phyloP scores from a whole-genome alignment of 2,888 invertebrate genomes.

The Hemistola chrysoprasaria region DNA sequence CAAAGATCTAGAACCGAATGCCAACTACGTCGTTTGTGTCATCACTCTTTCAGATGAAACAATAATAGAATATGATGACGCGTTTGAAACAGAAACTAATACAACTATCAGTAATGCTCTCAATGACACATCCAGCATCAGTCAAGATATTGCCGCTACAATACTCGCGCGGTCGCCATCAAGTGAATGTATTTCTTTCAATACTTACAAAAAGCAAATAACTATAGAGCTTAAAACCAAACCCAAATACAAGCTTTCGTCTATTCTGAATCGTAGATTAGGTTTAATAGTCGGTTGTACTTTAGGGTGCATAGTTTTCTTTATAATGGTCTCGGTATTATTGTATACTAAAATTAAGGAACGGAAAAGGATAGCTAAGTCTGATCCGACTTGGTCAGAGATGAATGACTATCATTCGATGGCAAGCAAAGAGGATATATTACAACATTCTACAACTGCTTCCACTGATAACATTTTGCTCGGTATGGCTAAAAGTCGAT shows the following conservation, averaged over 20 bases:
- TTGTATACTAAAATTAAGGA: slow-evolving; percentile 75
- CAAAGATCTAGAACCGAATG: slow-evolving; percentile 55
- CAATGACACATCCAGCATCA: slow-evolving; percentile 56
- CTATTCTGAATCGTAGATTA: slow-evolving; percentile 66
- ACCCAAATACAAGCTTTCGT: slow-evolving; percentile 58
- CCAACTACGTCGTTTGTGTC: slow-evolving; percentile 67
- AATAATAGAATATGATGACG: slow-evolving; percentile 49
- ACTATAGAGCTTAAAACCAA: slow-evolving; percentile 49
- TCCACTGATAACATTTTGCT: slow-evolving; percentile 77
- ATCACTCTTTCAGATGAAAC: slow-evolving; percentile 62
- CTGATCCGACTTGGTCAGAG: slow-evolving; percentile 73
- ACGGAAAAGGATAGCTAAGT: slow-evolving; percentile 71
- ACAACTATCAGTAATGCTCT: slow-evolving; percentile 42
- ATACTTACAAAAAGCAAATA: slow-evolving; percentile 59
- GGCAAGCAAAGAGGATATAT: slow-evolving; percentile 72
- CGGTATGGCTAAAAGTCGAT: slow-evolving; percentile 70
- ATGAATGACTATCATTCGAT: slow-evolving; percentile 76
- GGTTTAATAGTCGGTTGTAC: slow-evolving; percentile 74
- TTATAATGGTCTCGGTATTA: slow-evolving; percentile 71
- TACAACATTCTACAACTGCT: slow-evolving; percentile 69
- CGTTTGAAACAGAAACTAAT: slow-evolving; percentile 42
- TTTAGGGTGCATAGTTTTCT: slow-evolving; percentile 71
- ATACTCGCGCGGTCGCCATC: slow-evolving; percentile 66
- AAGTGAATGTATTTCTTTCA: slow-evolving; percentile 71
- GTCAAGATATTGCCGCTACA: slow-evolving; percentile 59